Evolutionary conservation across 2,113 vertebrate species (phyloP).

Genomic region (Machaerirhynchus nigripectus): DNA sequence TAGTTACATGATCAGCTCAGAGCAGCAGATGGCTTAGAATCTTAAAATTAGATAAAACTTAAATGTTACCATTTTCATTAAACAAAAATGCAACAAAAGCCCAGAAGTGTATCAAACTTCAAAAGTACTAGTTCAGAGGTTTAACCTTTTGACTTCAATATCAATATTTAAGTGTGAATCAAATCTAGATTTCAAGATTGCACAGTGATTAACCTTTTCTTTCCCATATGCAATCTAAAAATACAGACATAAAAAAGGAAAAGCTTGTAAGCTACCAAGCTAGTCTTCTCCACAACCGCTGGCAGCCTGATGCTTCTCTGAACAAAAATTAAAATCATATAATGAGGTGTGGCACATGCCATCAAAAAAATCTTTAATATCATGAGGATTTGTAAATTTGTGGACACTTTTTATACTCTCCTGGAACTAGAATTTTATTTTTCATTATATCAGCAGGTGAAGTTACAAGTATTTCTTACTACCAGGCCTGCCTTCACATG

Average conservation of each 20-base stretch:
- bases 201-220: not conserved
- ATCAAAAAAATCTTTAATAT: not conserved
- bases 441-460: not conserved
- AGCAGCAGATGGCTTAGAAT: not conserved
- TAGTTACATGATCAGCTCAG: not conserved
- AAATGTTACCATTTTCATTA: not conserved
- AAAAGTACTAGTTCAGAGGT: not conserved
- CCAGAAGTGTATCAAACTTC: not conserved
- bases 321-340: not conserved
- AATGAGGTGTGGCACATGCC: fast-evolving
- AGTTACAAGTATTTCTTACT: not conserved
- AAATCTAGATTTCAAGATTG: not conserved
- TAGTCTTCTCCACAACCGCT: not conserved
- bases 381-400: not conserved
- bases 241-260: not conserved
- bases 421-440: not conserved
- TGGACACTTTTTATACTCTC: not conserved
- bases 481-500: not conserved
- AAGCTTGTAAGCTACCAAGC: not conserved
- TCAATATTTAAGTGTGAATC: not conserved
- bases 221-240: not conserved
- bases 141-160: not conserved
- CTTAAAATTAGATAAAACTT: not conserved
- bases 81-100: not conserved
- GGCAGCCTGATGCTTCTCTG: not conserved